phyloP scores from a whole-genome alignment of 2,113 vertebrate species.

The Oenanthe melanoleuca region DNA sequence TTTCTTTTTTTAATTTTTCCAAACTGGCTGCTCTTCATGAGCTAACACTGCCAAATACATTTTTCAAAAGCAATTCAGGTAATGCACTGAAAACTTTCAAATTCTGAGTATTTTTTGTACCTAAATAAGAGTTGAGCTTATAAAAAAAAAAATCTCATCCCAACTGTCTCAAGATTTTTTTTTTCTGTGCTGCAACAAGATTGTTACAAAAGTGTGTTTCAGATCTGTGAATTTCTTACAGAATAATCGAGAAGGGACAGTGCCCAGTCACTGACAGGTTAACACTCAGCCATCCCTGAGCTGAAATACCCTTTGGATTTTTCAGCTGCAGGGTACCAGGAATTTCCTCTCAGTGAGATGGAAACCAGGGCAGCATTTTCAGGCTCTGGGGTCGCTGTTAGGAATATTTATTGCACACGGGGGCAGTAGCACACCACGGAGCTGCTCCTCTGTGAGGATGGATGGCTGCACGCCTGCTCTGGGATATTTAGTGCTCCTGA shows the following conservation, averaged over 20 bases:
- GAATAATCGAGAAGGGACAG: neutral
- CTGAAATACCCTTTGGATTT: neutral
- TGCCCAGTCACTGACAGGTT: neutral
- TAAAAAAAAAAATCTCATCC: neutral
- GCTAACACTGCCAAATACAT: neutral
- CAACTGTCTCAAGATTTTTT: accelerated
- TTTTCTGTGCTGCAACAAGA: neutral
- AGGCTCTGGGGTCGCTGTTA: neutral
- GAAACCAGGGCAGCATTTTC: neutral
- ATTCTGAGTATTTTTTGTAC: neutral
- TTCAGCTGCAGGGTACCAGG: neutral
- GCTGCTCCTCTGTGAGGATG: neutral
- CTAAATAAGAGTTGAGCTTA: neutral
- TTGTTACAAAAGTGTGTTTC: neutral
- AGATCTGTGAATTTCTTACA: neutral
- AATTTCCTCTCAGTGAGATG: neutral
- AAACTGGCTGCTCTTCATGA: neutral
- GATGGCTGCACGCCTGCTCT: neutral
- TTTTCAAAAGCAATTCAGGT: neutral
- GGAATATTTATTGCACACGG: slow-evolving; percentile 45
- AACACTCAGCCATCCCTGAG: neutral
- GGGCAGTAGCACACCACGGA: slow-evolving; percentile 65
- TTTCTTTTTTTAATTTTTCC: too few species aligned
- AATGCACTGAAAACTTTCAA: neutral
- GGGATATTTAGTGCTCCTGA: neutral